These are phyloP conservation scores for Cryptosula pallasiana DNA, from an alignment of 2,888 invertebrate species.

Conservation along the genomic window DNA sequence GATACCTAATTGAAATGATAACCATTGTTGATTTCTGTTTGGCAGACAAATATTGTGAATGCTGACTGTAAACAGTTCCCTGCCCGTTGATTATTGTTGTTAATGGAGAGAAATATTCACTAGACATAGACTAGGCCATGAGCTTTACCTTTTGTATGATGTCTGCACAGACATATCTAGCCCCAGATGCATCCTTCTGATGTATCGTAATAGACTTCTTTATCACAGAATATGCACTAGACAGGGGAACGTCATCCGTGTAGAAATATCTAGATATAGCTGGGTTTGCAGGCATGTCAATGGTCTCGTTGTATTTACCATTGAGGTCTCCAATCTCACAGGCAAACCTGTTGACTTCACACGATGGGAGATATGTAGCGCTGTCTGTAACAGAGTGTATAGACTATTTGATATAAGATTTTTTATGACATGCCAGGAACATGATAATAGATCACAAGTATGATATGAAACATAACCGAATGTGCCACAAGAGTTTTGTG, in stretches of 20 bases:
- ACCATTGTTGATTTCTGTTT: too few relatives aligned
- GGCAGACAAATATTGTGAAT: too few relatives aligned
- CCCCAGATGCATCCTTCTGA: slow-evolving; percentile 76
- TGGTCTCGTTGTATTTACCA: slow-evolving; percentile 36
- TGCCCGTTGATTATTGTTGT: too few relatives aligned
- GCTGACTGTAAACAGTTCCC: too few relatives aligned
- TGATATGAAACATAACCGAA: not conserved
- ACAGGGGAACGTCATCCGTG: slow-evolving; percentile 73
- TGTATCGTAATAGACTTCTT: slow-evolving; percentile 80
- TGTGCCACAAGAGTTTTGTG: too few relatives aligned
- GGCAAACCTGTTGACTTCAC: slow-evolving; percentile 2
- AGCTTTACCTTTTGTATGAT: slow-evolving; percentile 10
- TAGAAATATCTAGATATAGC: slow-evolving; percentile 53
- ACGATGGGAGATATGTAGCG: not conserved
- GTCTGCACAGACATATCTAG: slow-evolving; percentile 70
- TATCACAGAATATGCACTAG: slow-evolving; percentile 69
- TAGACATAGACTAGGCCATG: too few relatives aligned
- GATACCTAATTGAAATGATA: too few relatives aligned
- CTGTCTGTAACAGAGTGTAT: not conserved
- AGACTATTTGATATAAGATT: not conserved
- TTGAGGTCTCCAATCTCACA: slow-evolving; percentile 78
- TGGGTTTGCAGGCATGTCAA: slow-evolving; percentile 10
- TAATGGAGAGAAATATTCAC: too few relatives aligned
- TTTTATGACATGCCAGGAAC: not conserved
- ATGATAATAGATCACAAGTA: not conserved